Evolutionary conservation across 2,888 invertebrate genomes (phyloP), one percentile per base, ranked within the genome.

Genomic region (Rhagonycha fulva): DNA sequence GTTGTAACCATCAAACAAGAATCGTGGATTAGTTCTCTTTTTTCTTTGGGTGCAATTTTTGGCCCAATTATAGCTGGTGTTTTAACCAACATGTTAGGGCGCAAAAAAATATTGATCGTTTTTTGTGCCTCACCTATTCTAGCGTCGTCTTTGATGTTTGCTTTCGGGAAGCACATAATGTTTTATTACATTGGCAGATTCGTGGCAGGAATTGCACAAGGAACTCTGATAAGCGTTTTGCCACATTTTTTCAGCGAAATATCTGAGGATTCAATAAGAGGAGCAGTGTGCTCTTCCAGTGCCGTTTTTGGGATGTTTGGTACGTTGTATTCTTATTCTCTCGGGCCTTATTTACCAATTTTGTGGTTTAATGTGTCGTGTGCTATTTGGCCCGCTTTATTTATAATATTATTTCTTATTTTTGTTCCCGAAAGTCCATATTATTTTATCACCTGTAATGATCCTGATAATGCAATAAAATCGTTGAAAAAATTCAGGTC

Each of bases 191-290:
- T 84, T 0, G 88, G 89, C 7, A 85, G 90, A 77, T 84, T 89
- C 30, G 76, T 90, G 4, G 86, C 87, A 28, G 95, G 95, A 68
- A 84, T 94, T 1, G 91, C 91, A 0, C 91, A 93, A 88, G n/a
- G n/a, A n/a, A n/a, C n/a, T n/a, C n/a, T 92, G 14, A 93, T 92
- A 87, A 92, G 93, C 0, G 91, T 92, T 1, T 91, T 92, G 0
- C 95, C 96, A 0, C 93, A 95, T 91, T 96, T 96, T 87, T 91
- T 95, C 78, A 94, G 94, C 68, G 96, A 96, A 87, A 94, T 95
- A 62, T 91, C 95, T 11, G 93, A 94, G 89, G 92, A 92, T 72
- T 92, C 93, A 26, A 90, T 92, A 7, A 89, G 96, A 77, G 96
- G 96, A 0, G 92, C 93, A 0, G 88, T 96, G 0, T 95, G 95